These are phyloP conservation scores for Pararge aegeria DNA, from an alignment of 1,140 invertebrate genomes.

Conservation along the genomic window DNA sequence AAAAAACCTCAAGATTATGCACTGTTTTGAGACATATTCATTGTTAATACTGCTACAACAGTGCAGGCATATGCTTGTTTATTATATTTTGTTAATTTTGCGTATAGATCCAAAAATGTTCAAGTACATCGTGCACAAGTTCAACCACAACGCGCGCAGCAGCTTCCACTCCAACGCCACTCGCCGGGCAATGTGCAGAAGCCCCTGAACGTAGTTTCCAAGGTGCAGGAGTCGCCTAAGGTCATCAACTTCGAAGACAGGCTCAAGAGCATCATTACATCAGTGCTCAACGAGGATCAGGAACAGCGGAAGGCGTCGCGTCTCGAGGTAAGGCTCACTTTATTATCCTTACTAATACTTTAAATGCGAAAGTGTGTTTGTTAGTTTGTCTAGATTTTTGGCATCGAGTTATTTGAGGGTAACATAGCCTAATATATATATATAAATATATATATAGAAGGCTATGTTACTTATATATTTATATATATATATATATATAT, in stretches of 20 bases:
- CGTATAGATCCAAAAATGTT: constrained; percentile 29
- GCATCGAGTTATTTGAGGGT: too few relatives aligned
- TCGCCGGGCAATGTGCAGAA: constrained; percentile 73
- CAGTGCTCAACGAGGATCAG: constrained; percentile 91
- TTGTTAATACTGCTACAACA: background rate
- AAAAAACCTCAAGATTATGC: too few relatives aligned
- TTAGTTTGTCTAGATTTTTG: too few relatives aligned
- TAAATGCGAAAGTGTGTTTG: too few relatives aligned
- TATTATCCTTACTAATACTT: too few relatives aligned
- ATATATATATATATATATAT: too few relatives aligned
- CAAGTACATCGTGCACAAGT: constrained; percentile 35
- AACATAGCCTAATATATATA: too few relatives aligned
- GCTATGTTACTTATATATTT: too few relatives aligned
- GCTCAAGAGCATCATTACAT: constrained; percentile 95
- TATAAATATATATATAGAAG: too few relatives aligned
- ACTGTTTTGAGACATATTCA: too few relatives aligned
- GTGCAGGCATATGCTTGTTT: background rate
- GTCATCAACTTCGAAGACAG: constrained; percentile 94
- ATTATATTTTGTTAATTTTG: background rate
- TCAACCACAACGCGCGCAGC: constrained; percentile 36
- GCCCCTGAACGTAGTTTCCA: constrained; percentile 68
- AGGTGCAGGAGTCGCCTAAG: constrained; percentile 88
- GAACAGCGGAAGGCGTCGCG: constrained; percentile 72
- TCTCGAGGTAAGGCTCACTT: constrained; percentile 32
- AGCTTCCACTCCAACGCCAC: constrained; percentile 53